Conservation (phyloP, 2,797 vertebrate genomes). For the Gymnopithys bicolor region DNA sequence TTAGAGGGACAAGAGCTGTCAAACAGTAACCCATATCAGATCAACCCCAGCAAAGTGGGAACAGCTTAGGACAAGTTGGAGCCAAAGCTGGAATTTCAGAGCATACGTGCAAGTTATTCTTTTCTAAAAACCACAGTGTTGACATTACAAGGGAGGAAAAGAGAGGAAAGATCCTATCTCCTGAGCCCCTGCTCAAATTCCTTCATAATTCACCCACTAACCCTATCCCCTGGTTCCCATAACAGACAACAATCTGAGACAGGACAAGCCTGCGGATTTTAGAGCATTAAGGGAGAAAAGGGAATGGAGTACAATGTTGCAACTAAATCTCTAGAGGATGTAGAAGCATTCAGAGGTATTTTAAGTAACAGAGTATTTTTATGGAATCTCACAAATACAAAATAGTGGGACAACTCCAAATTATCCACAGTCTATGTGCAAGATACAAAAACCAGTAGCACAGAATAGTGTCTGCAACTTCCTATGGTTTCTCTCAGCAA, state of each 20-base stretch:
- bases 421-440: not conserved
- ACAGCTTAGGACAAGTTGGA: slow-evolving; percentile 34
- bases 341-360: not conserved
- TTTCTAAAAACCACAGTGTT: slow-evolving; percentile 57
- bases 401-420: not conserved
- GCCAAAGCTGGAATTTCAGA: slow-evolving; percentile 24
- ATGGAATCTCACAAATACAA: not conserved
- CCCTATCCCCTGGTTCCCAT: not conserved
- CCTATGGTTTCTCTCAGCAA: not conserved
- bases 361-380: not conserved
- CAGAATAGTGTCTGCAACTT: not conserved
- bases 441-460: not conserved
- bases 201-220: slow-evolving; percentile 38
- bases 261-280: not conserved
- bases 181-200: slow-evolving; percentile 36
- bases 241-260: slow-evolving; percentile 21
- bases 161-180: slow-evolving; percentile 40
- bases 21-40: not conserved
- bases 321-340: not conserved
- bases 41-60: not conserved
- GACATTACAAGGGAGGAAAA: slow-evolving; percentile 56
- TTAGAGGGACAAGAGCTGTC: slow-evolving; percentile 48
- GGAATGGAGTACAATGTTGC: not conserved
- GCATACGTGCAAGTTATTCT: slow-evolving; percentile 14
- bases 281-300: not conserved